These are phyloP conservation scores for Spermophilus dauricus DNA, from an alignment of 2,113 vertebrate genomes.

Conservation along the genomic window DNA sequence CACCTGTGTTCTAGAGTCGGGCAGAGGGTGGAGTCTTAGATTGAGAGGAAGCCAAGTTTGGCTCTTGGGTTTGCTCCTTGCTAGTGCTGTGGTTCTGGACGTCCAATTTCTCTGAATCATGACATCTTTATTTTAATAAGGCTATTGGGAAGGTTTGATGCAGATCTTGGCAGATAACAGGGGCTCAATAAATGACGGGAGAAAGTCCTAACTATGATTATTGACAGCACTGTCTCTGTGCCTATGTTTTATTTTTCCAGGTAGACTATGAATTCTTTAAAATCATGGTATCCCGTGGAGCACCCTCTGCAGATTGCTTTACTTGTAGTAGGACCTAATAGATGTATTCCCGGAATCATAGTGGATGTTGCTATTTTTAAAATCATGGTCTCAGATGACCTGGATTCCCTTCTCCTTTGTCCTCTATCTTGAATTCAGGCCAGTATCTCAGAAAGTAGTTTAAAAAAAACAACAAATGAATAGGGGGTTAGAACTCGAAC, in stretches of 20 bases:
- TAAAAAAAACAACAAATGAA: neutral
- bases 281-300: neutral
- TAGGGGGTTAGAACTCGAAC: neutral
- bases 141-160: rapidly evolving
- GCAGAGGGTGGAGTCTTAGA: neutral
- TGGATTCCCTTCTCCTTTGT: neutral
- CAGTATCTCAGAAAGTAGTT: neutral
- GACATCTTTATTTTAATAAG: neutral
- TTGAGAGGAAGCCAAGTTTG: neutral
- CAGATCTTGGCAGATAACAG: neutral
- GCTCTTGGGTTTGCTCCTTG: neutral
- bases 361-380: neutral
- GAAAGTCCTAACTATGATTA: neutral
- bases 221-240: neutral
- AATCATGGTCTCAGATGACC: neutral
- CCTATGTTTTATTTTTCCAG: neutral
- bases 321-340: neutral
- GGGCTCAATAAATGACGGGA: neutral
- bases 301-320: neutral
- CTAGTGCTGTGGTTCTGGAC: rapidly evolving
- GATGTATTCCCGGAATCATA: neutral
- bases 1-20: neutral
- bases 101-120: neutral
- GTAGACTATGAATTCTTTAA: neutral
- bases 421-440: neutral